phyloP scores from a whole-genome alignment of 2,113 vertebrate genomes.

The Elanoides forficatus region DNA sequence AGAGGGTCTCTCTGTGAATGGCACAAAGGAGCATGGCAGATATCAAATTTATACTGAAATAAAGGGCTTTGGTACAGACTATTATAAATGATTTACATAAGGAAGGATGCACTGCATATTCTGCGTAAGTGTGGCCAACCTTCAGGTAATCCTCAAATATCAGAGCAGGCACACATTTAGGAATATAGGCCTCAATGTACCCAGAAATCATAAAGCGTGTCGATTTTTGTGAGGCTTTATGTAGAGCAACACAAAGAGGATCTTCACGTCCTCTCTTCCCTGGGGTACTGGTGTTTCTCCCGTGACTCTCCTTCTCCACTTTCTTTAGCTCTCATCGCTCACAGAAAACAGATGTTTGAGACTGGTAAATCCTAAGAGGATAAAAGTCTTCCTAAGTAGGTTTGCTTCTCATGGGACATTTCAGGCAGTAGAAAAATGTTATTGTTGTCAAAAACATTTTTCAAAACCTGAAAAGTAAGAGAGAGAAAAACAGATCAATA shows the following conservation, averaged over 20 bases:
- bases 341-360: background rate
- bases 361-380: background rate
- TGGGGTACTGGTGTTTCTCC: background rate
- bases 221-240: background rate
- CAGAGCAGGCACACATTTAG: background rate
- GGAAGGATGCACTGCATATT: background rate
- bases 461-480: background rate
- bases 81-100: background rate
- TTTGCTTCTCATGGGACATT: background rate
- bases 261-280: background rate
- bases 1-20: fast-evolving
- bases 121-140: background rate
- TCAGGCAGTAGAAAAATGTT: background rate
- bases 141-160: background rate
- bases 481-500: background rate
- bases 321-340: background rate
- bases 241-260: background rate
- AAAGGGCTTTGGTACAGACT: background rate
- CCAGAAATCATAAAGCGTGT: background rate
- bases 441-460: background rate
- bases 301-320: background rate
- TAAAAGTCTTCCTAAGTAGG: background rate
- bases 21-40: background rate
- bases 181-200: background rate
- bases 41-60: background rate